A percentile compares a stretch with the other conserved stretches of the same genome.
Conservation (phyloP, 1,140 invertebrate species). For the Cheumatopsyche charites region DNA sequence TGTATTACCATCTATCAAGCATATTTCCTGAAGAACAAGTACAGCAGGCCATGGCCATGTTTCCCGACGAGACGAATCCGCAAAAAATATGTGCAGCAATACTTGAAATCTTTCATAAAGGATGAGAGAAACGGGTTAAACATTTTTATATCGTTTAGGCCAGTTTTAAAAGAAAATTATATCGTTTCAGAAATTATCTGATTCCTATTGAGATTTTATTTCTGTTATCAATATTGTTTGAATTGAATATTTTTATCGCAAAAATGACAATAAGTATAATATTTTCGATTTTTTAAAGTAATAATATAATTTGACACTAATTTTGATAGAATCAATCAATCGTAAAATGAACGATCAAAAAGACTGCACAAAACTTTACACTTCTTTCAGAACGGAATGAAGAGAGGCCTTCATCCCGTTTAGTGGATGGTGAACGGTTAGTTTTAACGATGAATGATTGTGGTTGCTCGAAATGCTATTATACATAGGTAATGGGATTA, state of each 20-base stretch:
- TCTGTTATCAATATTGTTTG: conserved; percentile 9
- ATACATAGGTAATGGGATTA: too few species aligned
- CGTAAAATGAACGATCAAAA: too few species aligned
- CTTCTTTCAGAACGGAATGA: too few species aligned
- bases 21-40: conserved; percentile 91
- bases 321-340: too few species aligned
- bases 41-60: conserved; percentile 78
- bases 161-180: conserved; percentile 33
- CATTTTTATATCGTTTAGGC: conserved; percentile 17
- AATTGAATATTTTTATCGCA: not conserved
- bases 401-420: too few species aligned
- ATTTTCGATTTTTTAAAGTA: too few species aligned
- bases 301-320: too few species aligned
- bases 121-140: conserved; percentile 6
- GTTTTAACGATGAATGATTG: too few species aligned
- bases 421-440: too few species aligned
- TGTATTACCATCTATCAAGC: conserved; percentile 84
- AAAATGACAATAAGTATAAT: conserved; percentile 10
- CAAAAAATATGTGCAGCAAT: conserved; percentile 89
- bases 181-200: not conserved
- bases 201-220: conserved; percentile 13
- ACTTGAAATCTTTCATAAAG: conserved; percentile 69
- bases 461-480: too few species aligned
- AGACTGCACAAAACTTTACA: too few species aligned
- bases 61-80: conserved; percentile 86